Base-by-base conservation (phyloP, 2,888 invertebrate genomes). In the Watsonalla cultraria region DNA sequence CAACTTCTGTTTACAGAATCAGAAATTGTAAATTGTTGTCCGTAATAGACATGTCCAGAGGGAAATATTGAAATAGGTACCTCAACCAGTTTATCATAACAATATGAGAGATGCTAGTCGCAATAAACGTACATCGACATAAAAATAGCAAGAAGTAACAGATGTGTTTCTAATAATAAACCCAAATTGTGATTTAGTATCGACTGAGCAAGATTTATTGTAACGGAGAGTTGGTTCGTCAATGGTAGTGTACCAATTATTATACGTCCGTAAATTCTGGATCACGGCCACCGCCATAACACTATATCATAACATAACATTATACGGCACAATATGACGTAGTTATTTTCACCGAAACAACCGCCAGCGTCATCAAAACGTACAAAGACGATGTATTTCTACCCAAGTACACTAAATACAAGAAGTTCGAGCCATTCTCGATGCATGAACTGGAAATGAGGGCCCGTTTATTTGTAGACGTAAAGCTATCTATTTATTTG, bases 271-370 rank as follows among this genome's bases (percentile, higher is more conserved):
- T 14, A 37, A 49, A 37, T 49, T 49, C 37, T 49, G 49, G 49
- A 49, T 37, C 49, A 49, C 37, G 49, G 49, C 37, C 49, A 49
- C 11, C 15, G 37, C 37, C 37, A 49, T 49, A 49, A 49, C 37
- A 49, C 13, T 49, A 49, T 37, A 49, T 49, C 49, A 39, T 39
- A 49, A 49, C 15, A 49, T 15, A 49, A 37, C 14, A 39, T 39
- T 13, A 37, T 39, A 49, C 37, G 13, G 37, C 24, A 49, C 9
- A 48, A 48, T 13, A 48, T 35, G 13, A 48, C 47, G 37, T 37
- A 37, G 39, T 15, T 49, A 49, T 49, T 49, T 15, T 37, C 11
- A 42, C 42, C 11, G 42, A 11, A 42, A 39, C 37, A 7, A 9
- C 37, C 11, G 14, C 13, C 2, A 35, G 7, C 47, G 47, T 49